Evolutionary conservation across 2,797 vertebrate genomes (phyloP), one percentile per base, ranked within the genome.

Genomic region (Ceryle rudis): DNA sequence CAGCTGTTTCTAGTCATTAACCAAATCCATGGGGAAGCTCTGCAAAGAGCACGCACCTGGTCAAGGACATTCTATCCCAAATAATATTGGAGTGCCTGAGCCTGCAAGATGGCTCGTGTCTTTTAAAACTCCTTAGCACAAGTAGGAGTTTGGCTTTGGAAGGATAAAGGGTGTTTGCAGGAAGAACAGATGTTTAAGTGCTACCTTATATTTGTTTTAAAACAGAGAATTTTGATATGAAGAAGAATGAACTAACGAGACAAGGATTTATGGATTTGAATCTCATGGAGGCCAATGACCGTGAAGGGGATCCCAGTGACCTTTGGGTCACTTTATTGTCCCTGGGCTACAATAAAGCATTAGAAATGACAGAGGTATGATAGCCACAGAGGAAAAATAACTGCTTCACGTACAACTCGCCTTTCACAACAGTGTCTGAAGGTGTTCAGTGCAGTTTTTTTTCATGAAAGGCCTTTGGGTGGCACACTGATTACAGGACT

Each of bases 251-350:
- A 86, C 98, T 99, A 86, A 99, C 99, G 6, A 98, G 95, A 41
- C 99, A 99, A 92, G 99, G 99, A 80, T 99, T 99, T 95, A 97
- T 99, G 98, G 99, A 99, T 97, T 98, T 99, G 95, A 99, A 99
- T 95, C 97, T 99, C 60, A 99, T 99, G 99, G 99, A 99, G 97
- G 99, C 99, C 90, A 99, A 98, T 14, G 99, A 99, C 92, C 98
- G 96, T 44, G 98, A 98, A 31, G 99, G 99, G 90, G 99, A 99
- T 96, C 98, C 99, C 22, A 92, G 97, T 85, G 99, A 99, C 95
- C 98, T 99, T 19, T 99, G 99, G 99, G 97, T 99, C 84, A 99
- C 98, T 42, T 97, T 99, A 62, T 97, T 99, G 80, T 98, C 99
- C 23, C 99, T 99, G 99, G 99, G 99, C 88, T 99, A 99, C 98